Evolutionary conservation across 2,888 invertebrate species (phyloP), one percentile per base, ranked within the genome.

Genomic region (Sphaerophoria taeniata): DNA sequence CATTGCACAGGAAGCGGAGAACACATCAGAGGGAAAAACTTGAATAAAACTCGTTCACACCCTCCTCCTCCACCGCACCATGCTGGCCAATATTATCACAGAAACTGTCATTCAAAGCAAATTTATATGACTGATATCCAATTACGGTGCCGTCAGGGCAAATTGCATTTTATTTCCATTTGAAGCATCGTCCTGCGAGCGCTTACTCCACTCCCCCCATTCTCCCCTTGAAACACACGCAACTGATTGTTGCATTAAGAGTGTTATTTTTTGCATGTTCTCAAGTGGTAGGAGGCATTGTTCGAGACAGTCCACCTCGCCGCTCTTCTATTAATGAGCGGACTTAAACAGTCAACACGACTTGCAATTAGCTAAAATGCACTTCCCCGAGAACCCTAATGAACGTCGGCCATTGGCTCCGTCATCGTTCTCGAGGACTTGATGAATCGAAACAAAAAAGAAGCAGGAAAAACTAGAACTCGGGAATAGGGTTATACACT

Each of bases 91-190:
- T 87, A 86, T 87, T 88, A 87, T 88, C 87, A 77, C 83, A 80
- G 78, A 87, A 87, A 87, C 87, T 87, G 87, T 87, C 87, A 87
- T 87, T 87, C 71, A 76, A 80, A 80, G 71, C 70, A 87, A 88
- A 88, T 88, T 88, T 88, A 88, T 88, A 87, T 88, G 88, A 88
- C 88, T 87, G 88, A 88, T 88, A 87, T 88, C 88, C 88, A 88
- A 88, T 88, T 88, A 88, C 75, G 88, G 78, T 76, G 49, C 87
- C 87, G 87, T 87, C 87, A 87, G 88, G 80, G 63, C 56, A 87
- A 87, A 88, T 88, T 88, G 87, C 87, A 88, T 87, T 88, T 88
- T 88, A 87, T 88, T 88, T 87, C 81, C 85, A 80, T 87, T 83
- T 83, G 72, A 84, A 78, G 72, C 77, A 78, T 71, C 82, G 65